A percentile compares a stretch with the other conserved stretches of the same genome.
These are phyloP conservation scores for Lateolabrax maculatus DNA, from an alignment of 2,797 vertebrate species.

Conservation along the genomic window DNA sequence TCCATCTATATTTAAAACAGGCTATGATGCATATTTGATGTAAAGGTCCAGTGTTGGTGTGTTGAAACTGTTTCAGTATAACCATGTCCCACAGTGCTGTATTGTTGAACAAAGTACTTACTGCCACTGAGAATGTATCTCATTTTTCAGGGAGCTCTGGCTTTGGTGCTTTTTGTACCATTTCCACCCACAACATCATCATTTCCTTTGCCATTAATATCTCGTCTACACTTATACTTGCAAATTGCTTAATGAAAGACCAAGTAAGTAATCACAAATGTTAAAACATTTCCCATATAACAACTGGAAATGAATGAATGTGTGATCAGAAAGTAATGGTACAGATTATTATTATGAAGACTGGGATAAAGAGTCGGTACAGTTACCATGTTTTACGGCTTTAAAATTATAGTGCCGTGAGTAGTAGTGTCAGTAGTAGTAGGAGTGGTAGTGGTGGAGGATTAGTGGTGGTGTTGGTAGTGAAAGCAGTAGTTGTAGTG, in stretches of 20 bases:
- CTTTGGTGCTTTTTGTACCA: conserved; percentile 19
- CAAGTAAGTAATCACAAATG: not conserved
- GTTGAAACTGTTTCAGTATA: conserved; percentile 33
- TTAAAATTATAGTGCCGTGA: too few species aligned
- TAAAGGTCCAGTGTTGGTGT: conserved; percentile 49
- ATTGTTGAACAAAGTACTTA: conserved; percentile 31
- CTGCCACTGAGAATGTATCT: conserved; percentile 32
- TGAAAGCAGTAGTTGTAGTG: not conserved
- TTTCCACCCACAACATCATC: conserved; percentile 2
- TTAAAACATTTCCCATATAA: not conserved
- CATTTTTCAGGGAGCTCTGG: conserved; percentile 6
- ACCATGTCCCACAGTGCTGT: conserved; percentile 17
- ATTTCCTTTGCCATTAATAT: conserved; percentile 9
- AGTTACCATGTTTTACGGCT: conserved; percentile 1
- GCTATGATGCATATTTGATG: conserved; percentile 65
- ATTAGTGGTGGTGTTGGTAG: too few species aligned
- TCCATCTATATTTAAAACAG: conserved; percentile 57
- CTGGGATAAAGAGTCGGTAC: not conserved
- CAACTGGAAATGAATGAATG: conserved; percentile 15
- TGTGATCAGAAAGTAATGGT: conserved; percentile 17
- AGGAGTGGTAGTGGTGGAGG: too few species aligned
- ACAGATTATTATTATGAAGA: not conserved
- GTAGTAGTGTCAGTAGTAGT: rapidly evolving
- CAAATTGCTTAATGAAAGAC: not conserved
- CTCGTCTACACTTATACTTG: not conserved